Conservation (phyloP, 1,140 invertebrate genomes). For the Galleria mellonella region DNA sequence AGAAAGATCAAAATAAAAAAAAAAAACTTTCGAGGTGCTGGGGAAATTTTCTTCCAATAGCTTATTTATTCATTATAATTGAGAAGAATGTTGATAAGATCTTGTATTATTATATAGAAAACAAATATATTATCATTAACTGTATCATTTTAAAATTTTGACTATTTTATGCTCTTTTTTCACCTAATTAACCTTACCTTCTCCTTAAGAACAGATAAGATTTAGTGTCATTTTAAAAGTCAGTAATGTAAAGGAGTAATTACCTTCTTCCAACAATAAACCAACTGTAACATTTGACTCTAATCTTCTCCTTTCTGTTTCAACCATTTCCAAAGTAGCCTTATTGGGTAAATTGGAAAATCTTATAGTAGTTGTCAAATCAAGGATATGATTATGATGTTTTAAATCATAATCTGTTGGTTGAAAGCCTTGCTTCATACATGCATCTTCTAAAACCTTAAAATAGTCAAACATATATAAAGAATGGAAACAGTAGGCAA, state of each 20-base stretch:
- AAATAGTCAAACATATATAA: conserved; percentile 34
- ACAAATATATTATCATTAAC: too few relatives aligned
- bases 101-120: too few relatives aligned
- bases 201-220: too few relatives aligned
- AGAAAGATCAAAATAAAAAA: too few relatives aligned
- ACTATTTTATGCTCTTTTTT: too few relatives aligned
- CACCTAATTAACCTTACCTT: not conserved
- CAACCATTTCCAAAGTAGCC: conserved; percentile 85
- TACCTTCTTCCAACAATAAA: conserved; percentile 83
- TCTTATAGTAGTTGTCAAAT: conserved; percentile 81
- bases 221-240: not conserved
- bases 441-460: conserved; percentile 87
- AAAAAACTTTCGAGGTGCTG: too few relatives aligned
- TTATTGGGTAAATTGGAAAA: conserved; percentile 90
- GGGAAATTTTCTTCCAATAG: too few relatives aligned
- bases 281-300: conserved; percentile 80
- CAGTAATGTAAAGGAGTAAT: conserved; percentile 19
- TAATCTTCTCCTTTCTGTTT: conserved; percentile 75
- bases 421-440: conserved; percentile 82
- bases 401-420: conserved; percentile 84
- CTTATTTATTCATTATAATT: too few relatives aligned
- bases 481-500: too few relatives aligned
- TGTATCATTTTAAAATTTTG: too few relatives aligned
- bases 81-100: too few relatives aligned
- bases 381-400: conserved; percentile 84